Evolutionary conservation across 2,113 vertebrate genomes (phyloP).

Genomic region (Lycaon pictus): DNA sequence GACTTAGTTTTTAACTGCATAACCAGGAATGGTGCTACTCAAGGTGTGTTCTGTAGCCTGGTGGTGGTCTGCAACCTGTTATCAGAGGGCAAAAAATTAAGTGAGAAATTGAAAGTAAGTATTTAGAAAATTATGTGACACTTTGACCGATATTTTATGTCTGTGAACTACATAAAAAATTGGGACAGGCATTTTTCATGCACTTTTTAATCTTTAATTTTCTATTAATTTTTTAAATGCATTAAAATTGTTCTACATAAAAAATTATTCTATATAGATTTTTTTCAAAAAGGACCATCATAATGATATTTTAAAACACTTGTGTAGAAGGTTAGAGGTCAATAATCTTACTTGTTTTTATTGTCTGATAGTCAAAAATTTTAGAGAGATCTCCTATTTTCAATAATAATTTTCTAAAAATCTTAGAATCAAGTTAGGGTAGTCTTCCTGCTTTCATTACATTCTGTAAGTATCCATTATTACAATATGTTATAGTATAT

Average conservation of each 20-base stretch:
- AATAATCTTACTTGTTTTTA: neutral
- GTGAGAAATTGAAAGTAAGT: neutral
- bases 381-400: neutral
- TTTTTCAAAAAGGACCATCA: neutral
- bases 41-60: neutral
- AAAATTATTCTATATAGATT: neutral
- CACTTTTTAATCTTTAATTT: neutral
- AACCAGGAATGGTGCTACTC: neutral
- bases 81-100: neutral
- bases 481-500: neutral
- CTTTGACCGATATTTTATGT: neutral
- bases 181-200: neutral
- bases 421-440: neutral
- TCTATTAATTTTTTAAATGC: neutral
- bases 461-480: neutral
- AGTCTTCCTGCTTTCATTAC: neutral
- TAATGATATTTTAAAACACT: neutral
- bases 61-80: neutral
- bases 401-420: neutral
- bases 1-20: neutral
- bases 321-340: neutral
- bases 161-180: neutral
- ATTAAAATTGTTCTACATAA: neutral
- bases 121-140: neutral
- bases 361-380: neutral